Percentiles rank a stretch among this genome's conserved stretches.
These are phyloP conservation scores for Dermolepida albohirtum DNA, from an alignment of 2,888 invertebrate genomes.

Conservation along the genomic window DNA sequence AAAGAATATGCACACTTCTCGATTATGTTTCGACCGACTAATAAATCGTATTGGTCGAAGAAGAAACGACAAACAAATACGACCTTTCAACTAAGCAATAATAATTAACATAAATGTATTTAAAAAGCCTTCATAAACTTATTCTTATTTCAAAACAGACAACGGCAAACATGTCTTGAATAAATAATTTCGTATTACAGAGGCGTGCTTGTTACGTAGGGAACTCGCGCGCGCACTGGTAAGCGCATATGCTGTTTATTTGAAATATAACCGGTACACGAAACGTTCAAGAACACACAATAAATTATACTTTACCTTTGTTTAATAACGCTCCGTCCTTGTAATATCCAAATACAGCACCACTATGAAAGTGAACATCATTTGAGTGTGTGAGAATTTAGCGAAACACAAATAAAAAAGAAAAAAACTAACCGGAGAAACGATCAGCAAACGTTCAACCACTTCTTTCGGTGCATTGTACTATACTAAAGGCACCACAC, in stretches of 20 bases:
- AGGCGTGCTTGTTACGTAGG: slow-evolving; percentile 1
- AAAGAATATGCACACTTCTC: slow-evolving; percentile 14
- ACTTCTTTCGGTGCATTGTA: slow-evolving; percentile 37
- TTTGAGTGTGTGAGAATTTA: neutral
- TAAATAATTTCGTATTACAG: slow-evolving; percentile 7
- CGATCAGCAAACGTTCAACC: slow-evolving; percentile 23
- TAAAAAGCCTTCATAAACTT: neutral
- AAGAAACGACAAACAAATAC: too few relatives aligned
- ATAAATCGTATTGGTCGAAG: too few relatives aligned
- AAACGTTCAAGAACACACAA: neutral
- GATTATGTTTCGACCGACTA: neutral
- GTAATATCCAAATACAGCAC: slow-evolving; percentile 11
- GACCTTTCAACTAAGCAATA: too few relatives aligned
- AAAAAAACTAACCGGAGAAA: slow-evolving; percentile 7
- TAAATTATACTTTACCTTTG: slow-evolving; percentile 14
- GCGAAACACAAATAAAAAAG: slow-evolving; percentile 1
- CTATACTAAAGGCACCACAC: slow-evolving; percentile 33
- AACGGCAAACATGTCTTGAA: slow-evolving; percentile 3
- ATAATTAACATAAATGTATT: too few relatives aligned
- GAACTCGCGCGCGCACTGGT: neutral
- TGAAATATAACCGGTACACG: slow-evolving; percentile 24
- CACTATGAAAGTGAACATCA: neutral
- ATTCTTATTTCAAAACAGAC: neutral
- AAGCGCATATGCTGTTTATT: slow-evolving; percentile 6
- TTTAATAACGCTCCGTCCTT: slow-evolving; percentile 4